A percentile compares a stretch with the other conserved stretches of the same genome.
phyloP scores from a whole-genome alignment of 1,140 invertebrate species.

The Leptinotarsa defecta region DNA sequence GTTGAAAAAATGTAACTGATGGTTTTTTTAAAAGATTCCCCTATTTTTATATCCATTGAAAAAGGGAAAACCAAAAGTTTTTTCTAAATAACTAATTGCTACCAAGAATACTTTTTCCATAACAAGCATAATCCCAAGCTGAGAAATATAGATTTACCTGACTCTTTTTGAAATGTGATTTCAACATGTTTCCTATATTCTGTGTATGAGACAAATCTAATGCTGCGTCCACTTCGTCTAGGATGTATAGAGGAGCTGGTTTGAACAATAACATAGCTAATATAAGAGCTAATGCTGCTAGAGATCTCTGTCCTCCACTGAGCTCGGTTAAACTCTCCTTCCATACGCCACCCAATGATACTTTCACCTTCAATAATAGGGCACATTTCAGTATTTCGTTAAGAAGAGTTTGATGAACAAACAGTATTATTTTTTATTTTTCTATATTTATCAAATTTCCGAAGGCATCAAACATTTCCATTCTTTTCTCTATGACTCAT shows the following conservation, averaged over 20 bases:
- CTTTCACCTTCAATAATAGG: conserved; percentile 69
- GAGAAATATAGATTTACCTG: conserved; percentile 65
- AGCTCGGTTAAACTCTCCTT: conserved; percentile 96
- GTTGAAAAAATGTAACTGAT: no score
- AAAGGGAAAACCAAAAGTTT: no score
- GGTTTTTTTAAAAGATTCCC: no score
- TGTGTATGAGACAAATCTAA: conserved; percentile 98
- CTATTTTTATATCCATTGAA: no score
- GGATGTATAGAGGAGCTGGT: conserved; percentile 97
- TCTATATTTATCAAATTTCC: no score
- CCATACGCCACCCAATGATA: conserved; percentile 92
- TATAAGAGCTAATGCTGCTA: conserved; percentile 95
- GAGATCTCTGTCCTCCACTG: conserved; percentile 94
- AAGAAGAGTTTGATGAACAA: background rate
- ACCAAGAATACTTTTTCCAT: no score
- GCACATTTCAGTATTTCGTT: background rate
- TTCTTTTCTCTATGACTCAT: no score
- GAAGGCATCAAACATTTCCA: no score
- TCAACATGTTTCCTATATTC: conserved; percentile 97
- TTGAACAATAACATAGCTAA: conserved; percentile 96
- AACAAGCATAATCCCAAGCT: no score
- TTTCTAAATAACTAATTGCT: no score
- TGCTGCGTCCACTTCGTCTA: conserved; percentile 99
- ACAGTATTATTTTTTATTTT: no score
- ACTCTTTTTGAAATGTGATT: conserved; percentile 90